Percentiles rank a stretch among this genome's conserved stretches.
Evolutionary conservation across 2,797 vertebrate species (phyloP).

Genomic region (Clarias platycephalus): DNA sequence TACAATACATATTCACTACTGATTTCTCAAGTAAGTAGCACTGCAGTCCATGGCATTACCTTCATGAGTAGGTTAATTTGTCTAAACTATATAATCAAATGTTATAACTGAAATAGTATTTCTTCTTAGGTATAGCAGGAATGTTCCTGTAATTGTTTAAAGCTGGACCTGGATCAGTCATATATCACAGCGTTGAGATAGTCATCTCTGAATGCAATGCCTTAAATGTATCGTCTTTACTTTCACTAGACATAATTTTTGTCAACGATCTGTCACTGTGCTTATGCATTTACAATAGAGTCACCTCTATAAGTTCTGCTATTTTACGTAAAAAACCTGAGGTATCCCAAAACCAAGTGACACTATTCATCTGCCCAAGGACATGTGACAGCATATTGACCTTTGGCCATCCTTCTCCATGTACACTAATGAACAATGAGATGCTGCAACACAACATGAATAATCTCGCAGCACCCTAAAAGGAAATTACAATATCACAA

Average conservation of each 20-base stretch:
- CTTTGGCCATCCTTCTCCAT: conserved; percentile 38
- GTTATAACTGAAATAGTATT: conserved; percentile 41
- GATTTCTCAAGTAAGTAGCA: conserved; percentile 64
- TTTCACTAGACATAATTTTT: conserved; percentile 24
- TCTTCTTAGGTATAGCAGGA: conserved; percentile 55
- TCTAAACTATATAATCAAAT: conserved; percentile 45
- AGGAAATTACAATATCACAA: conserved; percentile 47
- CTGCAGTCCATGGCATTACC: conserved; percentile 53
- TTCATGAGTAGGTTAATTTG: conserved; percentile 45
- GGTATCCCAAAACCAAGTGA: conserved; percentile 50
- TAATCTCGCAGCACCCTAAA: conserved; percentile 44
- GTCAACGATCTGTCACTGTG: conserved; percentile 40
- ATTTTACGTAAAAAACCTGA: conserved; percentile 49
- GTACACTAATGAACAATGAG: conserved; percentile 38
- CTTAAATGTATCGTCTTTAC: conserved; percentile 22
- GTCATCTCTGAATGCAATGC: conserved; percentile 16
- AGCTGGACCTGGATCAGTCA: conserved; percentile 37
- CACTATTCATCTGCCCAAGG: conserved; percentile 48
- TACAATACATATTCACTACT: conserved; percentile 46
- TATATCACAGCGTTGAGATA: conserved; percentile 32
- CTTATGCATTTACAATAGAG: conserved; percentile 33
- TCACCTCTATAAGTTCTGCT: conserved; percentile 33
- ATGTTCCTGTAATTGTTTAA: conserved; percentile 49
- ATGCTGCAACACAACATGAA: conserved; percentile 41
- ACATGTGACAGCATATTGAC: conserved; percentile 37